These are phyloP conservation scores for Peromyscus nudipes DNA, from an alignment of 2,797 vertebrate species.

Conservation along the genomic window DNA sequence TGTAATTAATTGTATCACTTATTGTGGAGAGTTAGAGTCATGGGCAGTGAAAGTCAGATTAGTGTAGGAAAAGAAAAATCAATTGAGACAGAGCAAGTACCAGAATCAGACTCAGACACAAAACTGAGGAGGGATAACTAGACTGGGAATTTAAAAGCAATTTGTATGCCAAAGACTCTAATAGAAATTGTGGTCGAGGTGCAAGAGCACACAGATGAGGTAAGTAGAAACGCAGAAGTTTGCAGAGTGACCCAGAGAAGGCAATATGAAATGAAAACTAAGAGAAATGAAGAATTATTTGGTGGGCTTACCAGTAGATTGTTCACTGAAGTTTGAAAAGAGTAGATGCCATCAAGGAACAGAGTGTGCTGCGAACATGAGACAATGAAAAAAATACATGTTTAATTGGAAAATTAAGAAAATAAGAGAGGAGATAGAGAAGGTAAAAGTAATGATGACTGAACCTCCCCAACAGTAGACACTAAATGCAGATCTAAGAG, in stretches of 20 bases:
- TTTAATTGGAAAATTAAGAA: not conserved
- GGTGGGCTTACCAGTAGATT: not conserved
- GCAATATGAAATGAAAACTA: not conserved
- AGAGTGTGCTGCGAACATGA: not conserved
- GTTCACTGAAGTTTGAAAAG: not conserved
- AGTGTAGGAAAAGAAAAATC: not conserved
- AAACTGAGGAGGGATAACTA: not conserved
- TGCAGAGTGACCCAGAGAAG: not conserved
- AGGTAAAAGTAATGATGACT: not conserved
- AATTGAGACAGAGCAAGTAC: not conserved
- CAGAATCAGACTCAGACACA: not conserved
- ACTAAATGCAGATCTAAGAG: not conserved
- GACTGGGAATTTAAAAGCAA: not conserved
- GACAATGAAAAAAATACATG: not conserved
- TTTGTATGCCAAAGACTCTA: not conserved
- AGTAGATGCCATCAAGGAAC: not conserved
- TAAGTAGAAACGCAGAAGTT: not conserved
- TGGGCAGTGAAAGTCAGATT: not conserved
- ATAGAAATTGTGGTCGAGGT: not conserved
- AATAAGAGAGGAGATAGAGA: not conserved
- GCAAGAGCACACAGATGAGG: not conserved
- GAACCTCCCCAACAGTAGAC: not conserved
- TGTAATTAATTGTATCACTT: not conserved
- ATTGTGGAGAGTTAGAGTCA: not conserved
- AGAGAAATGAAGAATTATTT: not conserved